A percentile compares a stretch with the other conserved stretches of the same genome.
Evolutionary conservation across 2,888 invertebrate species (phyloP).

Genomic region (Polydesmus complanatus): DNA sequence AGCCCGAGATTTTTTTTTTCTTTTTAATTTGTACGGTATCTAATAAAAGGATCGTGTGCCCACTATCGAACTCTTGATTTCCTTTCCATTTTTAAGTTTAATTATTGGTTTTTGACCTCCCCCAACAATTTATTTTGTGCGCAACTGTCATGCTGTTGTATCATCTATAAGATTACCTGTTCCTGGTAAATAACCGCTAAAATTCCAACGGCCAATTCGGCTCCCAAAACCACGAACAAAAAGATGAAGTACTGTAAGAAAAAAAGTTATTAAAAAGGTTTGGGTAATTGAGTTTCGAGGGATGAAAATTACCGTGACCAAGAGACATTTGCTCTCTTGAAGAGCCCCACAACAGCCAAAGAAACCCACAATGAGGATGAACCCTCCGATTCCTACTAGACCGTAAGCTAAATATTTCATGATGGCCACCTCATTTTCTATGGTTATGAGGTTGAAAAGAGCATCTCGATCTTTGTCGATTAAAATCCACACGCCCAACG

Average conservation of each 20-base stretch:
- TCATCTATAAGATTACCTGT: slow-evolving; percentile 18
- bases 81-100: too few relatives aligned
- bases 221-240: slow-evolving; percentile 35
- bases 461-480: slow-evolving; percentile 39
- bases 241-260: slow-evolving; percentile 36
- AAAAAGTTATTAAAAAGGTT: neutral
- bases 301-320: slow-evolving; percentile 33
- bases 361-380: slow-evolving; percentile 41
- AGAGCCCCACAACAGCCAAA: slow-evolving; percentile 44
- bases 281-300: neutral
- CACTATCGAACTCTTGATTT: too few relatives aligned
- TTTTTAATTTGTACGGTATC: too few relatives aligned
- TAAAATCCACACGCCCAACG: slow-evolving; percentile 40
- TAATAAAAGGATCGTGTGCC: too few relatives aligned
- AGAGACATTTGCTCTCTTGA: slow-evolving; percentile 37
- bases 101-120: too few relatives aligned
- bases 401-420: slow-evolving; percentile 39
- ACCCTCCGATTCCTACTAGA: slow-evolving; percentile 39
- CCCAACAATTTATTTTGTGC: neutral
- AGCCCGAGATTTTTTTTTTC: too few relatives aligned
- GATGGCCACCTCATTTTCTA: slow-evolving; percentile 35
- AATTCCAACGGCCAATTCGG: slow-evolving; percentile 35
- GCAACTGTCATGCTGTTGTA: neutral
- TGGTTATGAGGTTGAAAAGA: slow-evolving; percentile 38
- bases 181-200: slow-evolving; percentile 33